Percentiles rank a stretch among this genome's conserved stretches.
These are phyloP conservation scores for Pangasius djambal DNA, from an alignment of 2,797 vertebrate genomes.

Conservation along the genomic window DNA sequence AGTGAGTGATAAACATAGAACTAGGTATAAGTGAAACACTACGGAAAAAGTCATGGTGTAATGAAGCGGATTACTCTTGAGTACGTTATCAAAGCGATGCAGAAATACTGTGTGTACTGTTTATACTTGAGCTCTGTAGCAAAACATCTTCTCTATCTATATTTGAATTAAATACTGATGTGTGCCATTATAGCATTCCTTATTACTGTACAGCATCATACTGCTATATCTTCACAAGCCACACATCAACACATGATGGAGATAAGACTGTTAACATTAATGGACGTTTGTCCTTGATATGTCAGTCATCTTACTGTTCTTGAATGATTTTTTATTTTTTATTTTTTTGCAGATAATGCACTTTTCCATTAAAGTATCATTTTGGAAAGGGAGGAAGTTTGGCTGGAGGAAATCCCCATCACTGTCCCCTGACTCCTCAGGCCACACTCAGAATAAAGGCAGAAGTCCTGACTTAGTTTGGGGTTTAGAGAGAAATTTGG, in stretches of 20 bases:
- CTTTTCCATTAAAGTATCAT: conserved; percentile 10
- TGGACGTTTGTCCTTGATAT: neutral
- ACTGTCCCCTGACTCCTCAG: neutral
- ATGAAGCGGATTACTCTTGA: conserved; percentile 4
- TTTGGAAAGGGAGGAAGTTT: conserved; percentile 33
- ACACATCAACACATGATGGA: neutral
- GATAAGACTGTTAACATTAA: neutral
- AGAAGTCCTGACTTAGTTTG: conserved; percentile 32
- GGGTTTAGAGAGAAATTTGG: conserved; percentile 29
- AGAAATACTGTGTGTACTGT: neutral
- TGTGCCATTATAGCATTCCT: neutral
- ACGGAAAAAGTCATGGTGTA: conserved; percentile 24
- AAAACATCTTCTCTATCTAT: neutral
- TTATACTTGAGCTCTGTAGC: neutral
- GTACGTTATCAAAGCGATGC: neutral
- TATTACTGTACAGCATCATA: neutral
- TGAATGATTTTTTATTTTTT: neutral
- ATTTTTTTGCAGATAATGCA: neutral
- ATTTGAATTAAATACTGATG: neutral
- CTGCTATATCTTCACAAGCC: neutral
- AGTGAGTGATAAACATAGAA: neutral
- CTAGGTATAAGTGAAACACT: neutral
- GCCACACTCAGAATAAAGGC: conserved; percentile 7
- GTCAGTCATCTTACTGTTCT: neutral
- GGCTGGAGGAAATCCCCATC: conserved; percentile 34